Percentiles rank a stretch among this genome's conserved stretches.
These are phyloP conservation scores for Syngnathus scovelli DNA, from an alignment of 2,113 vertebrate species.

Conservation along the genomic window DNA sequence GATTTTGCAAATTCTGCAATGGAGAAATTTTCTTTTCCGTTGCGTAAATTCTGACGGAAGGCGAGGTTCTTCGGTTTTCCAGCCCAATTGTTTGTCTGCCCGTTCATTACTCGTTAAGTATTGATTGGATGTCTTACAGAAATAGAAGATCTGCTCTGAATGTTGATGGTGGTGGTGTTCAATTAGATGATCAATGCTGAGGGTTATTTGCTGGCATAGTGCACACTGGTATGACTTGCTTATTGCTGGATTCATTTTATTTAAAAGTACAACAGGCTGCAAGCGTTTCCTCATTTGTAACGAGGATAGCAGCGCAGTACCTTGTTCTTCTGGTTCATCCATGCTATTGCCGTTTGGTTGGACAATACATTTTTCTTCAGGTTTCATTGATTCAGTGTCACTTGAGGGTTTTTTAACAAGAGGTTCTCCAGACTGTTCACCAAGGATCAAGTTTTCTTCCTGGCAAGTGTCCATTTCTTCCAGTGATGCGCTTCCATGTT, in stretches of 20 bases:
- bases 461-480: conserved; percentile 10
- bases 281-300: conserved; percentile 45
- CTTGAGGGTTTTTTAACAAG: conserved; percentile 41
- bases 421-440: conserved; percentile 39
- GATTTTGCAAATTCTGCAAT: conserved; percentile 51
- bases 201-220: conserved; percentile 45
- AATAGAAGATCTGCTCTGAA: conserved; percentile 38
- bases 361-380: not conserved
- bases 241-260: conserved; percentile 26
- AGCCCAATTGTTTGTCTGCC: conserved; percentile 49
- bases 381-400: conserved; percentile 25
- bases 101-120: conserved; percentile 43
- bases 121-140: conserved; percentile 53
- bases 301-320: conserved; percentile 30
- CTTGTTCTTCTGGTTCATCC: conserved; percentile 6
- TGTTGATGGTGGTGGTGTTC: conserved; percentile 63
- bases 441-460: conserved; percentile 13
- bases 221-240: conserved; percentile 47
- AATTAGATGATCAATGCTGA: conserved; percentile 54
- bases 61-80: not conserved
- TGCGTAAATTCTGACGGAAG: not conserved
- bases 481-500: conserved; percentile 31
- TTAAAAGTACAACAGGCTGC: conserved; percentile 67
- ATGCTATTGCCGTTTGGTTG: not conserved
- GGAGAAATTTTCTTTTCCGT: conserved; percentile 5